A percentile compares a stretch with the other conserved stretches of the same genome.
Conservation (phyloP, 1,140 invertebrate species). For the Meteorus sp. region DNA sequence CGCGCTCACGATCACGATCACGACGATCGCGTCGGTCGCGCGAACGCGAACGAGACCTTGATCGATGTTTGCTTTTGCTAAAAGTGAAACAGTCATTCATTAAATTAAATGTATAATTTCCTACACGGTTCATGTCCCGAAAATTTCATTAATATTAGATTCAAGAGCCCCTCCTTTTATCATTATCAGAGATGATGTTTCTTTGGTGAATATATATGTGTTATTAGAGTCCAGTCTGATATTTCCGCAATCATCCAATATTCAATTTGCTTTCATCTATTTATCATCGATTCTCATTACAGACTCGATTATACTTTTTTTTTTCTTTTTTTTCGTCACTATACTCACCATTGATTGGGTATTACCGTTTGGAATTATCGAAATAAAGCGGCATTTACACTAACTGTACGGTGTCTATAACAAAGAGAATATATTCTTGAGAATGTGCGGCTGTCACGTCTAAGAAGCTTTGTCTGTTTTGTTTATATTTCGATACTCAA, state of each 20-base stretch:
- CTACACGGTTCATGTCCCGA: not conserved
- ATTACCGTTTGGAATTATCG: slow-evolving; percentile 58
- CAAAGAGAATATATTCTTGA: slow-evolving; percentile 58
- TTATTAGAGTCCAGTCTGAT: slow-evolving; percentile 18
- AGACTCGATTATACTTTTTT: slow-evolving; percentile 6
- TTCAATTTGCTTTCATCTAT: slow-evolving; percentile 10
- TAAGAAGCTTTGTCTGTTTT: slow-evolving; percentile 13
- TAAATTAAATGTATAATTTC: not conserved
- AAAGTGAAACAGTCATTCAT: slow-evolving; percentile 38
- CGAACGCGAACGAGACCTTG: slow-evolving; percentile 56
- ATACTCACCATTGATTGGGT: slow-evolving; percentile 54
- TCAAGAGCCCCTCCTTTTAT: slow-evolving; percentile 1
- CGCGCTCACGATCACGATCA: slow-evolving; percentile 46
- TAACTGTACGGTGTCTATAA: slow-evolving; percentile 59
- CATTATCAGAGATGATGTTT: too few species aligned
- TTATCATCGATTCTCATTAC: slow-evolving; percentile 3
- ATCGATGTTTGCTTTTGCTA: slow-evolving; percentile 58
- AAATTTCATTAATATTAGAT: not conserved
- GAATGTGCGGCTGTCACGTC: slow-evolving; percentile 42
- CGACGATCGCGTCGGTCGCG: slow-evolving; percentile 53
- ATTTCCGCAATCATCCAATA: too few species aligned
- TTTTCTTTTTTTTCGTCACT: too few species aligned
- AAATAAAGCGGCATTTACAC: slow-evolving; percentile 58
- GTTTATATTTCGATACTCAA: slow-evolving; percentile 6
- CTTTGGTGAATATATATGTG: not conserved